Percentiles rank a stretch among this genome's conserved stretches.
These are phyloP conservation scores for Musca domestica DNA, from an alignment of 1,140 invertebrate species.

Conservation along the genomic window DNA sequence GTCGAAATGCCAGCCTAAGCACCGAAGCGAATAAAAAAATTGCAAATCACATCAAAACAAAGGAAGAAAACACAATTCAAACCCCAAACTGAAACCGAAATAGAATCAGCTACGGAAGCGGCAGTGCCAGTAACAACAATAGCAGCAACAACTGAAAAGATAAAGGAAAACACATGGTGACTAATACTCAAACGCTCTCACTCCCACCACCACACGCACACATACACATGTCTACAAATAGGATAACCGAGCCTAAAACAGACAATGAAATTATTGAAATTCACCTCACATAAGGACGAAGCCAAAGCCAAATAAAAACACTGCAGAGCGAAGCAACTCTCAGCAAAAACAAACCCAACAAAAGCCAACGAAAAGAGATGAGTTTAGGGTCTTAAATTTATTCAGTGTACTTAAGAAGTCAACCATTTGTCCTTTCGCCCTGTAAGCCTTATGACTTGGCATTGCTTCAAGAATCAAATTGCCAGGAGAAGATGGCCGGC, in stretches of 20 bases:
- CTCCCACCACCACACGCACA: slow-evolving; percentile 15
- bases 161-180: slow-evolving; percentile 24
- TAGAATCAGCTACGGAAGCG: neutral
- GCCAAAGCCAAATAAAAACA: slow-evolving; percentile 5
- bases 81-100: too few relatives aligned
- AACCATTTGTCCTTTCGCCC: too few relatives aligned
- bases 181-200: neutral
- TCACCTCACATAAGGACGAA: slow-evolving; percentile 9
- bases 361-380: too few relatives aligned
- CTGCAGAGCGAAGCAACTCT: neutral
- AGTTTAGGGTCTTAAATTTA: too few relatives aligned
- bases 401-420: too few relatives aligned
- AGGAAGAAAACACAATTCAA: neutral
- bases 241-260: slow-evolving; percentile 14
- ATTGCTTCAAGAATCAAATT: too few relatives aligned
- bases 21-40: neutral
- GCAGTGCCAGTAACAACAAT: neutral
- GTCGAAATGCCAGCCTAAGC: slow-evolving; percentile 1
- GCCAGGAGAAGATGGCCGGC: too few relatives aligned
- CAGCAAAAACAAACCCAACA: too few relatives aligned
- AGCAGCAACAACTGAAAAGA: neutral
- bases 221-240: neutral
- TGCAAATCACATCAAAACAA: slow-evolving; percentile 5
- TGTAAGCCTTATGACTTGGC: too few relatives aligned
- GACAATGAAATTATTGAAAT: slow-evolving; percentile 18